A percentile compares a stretch with the other conserved stretches of the same genome.
These are phyloP conservation scores for Megaptera novaeangliae DNA, from an alignment of 2,113 vertebrate genomes.

Conservation along the genomic window DNA sequence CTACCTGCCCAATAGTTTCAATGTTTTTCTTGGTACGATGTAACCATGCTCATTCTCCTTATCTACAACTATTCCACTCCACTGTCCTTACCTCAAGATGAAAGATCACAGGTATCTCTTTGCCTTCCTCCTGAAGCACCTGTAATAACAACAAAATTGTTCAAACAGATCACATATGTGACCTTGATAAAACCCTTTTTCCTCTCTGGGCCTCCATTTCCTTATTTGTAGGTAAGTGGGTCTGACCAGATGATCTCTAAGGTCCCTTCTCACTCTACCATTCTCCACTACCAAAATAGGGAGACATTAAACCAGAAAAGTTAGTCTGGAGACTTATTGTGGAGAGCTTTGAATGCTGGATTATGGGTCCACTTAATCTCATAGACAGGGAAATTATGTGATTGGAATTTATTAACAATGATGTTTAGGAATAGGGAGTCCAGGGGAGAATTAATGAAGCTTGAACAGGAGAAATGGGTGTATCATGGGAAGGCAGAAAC, in stretches of 20 bases:
- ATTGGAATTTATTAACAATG: not conserved
- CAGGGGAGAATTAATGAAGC: not conserved
- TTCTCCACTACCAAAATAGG: not conserved
- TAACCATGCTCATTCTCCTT: not conserved
- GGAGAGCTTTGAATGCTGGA: not conserved
- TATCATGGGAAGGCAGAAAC: not conserved
- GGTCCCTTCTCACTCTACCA: not conserved
- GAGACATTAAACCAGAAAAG: not conserved
- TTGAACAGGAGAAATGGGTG: not conserved
- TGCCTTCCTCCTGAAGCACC: not conserved
- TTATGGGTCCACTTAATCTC: not conserved
- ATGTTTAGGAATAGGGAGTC: not conserved
- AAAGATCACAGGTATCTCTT: not conserved
- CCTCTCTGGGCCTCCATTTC: not conserved
- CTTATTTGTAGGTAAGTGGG: not conserved
- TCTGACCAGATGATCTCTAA: not conserved
- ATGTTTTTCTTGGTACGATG: not conserved
- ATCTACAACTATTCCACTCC: not conserved
- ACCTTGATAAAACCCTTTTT: not conserved
- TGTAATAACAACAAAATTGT: not conserved
- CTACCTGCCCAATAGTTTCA: not conserved
- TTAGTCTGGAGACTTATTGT: not conserved
- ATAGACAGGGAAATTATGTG: not conserved
- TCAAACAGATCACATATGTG: not conserved
- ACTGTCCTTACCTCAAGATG: not conserved